Base-by-base conservation (phyloP, 2,888 invertebrate genomes). In the Tenthredo distinguenda region DNA sequence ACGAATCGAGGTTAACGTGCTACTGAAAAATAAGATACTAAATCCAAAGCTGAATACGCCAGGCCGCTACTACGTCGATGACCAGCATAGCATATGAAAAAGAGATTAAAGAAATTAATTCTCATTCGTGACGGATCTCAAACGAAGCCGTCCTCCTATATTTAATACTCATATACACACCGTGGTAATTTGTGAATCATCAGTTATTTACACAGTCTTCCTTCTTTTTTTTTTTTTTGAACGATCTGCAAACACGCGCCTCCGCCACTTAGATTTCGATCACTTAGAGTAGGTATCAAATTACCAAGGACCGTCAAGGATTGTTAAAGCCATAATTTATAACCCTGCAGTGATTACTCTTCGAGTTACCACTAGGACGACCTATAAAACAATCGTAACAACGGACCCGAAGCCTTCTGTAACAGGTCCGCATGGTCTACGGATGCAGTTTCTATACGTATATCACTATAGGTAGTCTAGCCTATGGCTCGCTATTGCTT, bases 1-100 rank as follows among this genome's bases (percentile, higher is more conserved):
- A 77, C 50, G 50, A 77, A 77, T 55, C 77, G 77, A 77, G 77
- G 50, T 50, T 47, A 77, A 77, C 77, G 77, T 77, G 77, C 77
- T 77, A 77, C 77, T 77, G 77, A 77, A 77, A 74, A 77, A 77
- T 77, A 47, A 77, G 55, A 31, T 34, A 50, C 50, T 1, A 15
- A 55, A 77, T 5, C 31, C 50, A 77, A 77, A 77, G 50, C 34
- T 50, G 77, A 77, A 77, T 77, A 55, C 50, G 43, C 74, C 74
- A 55, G 12, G 50, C 15, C 31, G n/a, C 18, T 15, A 43, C 21
- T 15, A 76, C 74, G 50, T 50, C 50, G 77, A 18, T 77, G 77
- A 31, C 50, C 50, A 77, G 77, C 18, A 26, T 15, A 50, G 55
- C 55, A n/a, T 74, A 26, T 12, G 34, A 77, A 77, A 77, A 50